Conservation (phyloP, 1,140 invertebrate species). For the Neodiprion virginianus region DNA sequence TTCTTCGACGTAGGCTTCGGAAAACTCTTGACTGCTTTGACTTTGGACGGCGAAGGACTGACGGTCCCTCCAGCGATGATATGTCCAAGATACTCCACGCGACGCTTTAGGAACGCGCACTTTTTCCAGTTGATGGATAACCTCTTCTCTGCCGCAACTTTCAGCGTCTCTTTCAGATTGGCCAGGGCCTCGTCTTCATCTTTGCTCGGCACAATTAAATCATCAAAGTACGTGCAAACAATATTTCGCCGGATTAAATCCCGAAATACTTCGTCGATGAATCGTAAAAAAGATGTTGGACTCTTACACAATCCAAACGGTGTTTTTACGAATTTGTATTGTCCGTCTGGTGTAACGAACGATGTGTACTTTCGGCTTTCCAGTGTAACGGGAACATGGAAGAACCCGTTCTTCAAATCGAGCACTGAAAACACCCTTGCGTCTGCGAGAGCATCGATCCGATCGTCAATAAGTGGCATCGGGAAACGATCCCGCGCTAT, state of each 20-base stretch:
- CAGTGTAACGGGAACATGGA: constrained; percentile 5
- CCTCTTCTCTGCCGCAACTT: constrained; percentile 13
- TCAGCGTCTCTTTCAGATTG: constrained; percentile 27
- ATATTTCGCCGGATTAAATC: constrained; percentile 14
- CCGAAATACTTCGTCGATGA: constrained; percentile 17
- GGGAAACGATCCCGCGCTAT: constrained; percentile 24
- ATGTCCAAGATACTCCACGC: constrained; percentile 33
- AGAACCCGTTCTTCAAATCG: constrained; percentile 20
- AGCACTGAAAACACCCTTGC: constrained; percentile 14
- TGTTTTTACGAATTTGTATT: constrained; percentile 19
- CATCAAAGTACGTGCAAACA: constrained; percentile 36
- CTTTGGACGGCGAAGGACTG: constrained; percentile 35
- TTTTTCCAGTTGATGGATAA: constrained; percentile 31
- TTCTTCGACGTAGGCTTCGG: constrained; percentile 24
- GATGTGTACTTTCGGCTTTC: constrained; percentile 11
- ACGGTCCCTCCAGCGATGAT: constrained; percentile 26
- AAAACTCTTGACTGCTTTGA: constrained; percentile 17
- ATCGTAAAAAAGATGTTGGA: constrained; percentile 16
- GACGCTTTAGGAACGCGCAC: constrained; percentile 32
- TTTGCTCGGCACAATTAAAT: constrained; percentile 32
- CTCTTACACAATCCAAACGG: constrained; percentile 18
- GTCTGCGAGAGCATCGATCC: neutral
- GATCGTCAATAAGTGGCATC: constrained; percentile 23
- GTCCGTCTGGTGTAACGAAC: constrained; percentile 19
- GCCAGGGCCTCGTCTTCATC: constrained; percentile 22